These are phyloP conservation scores for Xestia xanthographa DNA, from an alignment of 2,888 invertebrate species.

Conservation along the genomic window DNA sequence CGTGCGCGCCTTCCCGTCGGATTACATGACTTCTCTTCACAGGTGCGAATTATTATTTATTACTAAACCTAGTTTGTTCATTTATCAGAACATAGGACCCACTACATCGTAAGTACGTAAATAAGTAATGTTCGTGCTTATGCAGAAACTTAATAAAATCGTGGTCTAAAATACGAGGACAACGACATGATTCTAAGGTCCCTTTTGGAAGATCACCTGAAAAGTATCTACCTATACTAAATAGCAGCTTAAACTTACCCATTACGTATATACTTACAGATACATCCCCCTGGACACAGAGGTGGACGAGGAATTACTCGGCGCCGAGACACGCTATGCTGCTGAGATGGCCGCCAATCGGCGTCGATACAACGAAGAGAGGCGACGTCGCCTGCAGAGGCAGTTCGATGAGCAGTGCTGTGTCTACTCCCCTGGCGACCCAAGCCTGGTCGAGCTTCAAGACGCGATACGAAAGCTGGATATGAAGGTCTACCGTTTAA, in stretches of 20 bases:
- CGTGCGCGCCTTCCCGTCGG: constrained; percentile 79
- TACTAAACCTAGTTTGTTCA: neutral
- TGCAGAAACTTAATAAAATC: neutral
- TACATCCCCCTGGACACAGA: constrained; percentile 25
- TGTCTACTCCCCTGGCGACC: constrained; percentile 81
- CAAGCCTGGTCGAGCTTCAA: constrained; percentile 77
- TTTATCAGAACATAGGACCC: neutral
- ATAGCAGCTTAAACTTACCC: neutral
- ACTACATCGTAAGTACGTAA: no score
- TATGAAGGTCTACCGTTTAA: constrained; percentile 66
- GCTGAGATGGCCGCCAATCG: constrained; percentile 63
- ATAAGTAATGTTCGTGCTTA: neutral
- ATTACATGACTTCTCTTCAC: constrained; percentile 80
- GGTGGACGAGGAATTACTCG: constrained; percentile 66
- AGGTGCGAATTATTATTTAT: constrained; percentile 69
- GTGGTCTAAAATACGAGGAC: neutral
- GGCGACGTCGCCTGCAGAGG: constrained; percentile 77
- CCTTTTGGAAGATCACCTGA: neutral
- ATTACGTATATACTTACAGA: constrained; percentile 21
- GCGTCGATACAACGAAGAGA: constrained; percentile 74
- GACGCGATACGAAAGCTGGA: constrained; percentile 78
- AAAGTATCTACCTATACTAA: neutral
- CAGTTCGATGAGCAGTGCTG: constrained; percentile 83
- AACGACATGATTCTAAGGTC: neutral
- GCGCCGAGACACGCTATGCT: constrained; percentile 46